Evolutionary conservation across 2,888 invertebrate genomes (phyloP), one percentile per base, ranked within the genome.

Genomic region (Opisthograptis luteolata): DNA sequence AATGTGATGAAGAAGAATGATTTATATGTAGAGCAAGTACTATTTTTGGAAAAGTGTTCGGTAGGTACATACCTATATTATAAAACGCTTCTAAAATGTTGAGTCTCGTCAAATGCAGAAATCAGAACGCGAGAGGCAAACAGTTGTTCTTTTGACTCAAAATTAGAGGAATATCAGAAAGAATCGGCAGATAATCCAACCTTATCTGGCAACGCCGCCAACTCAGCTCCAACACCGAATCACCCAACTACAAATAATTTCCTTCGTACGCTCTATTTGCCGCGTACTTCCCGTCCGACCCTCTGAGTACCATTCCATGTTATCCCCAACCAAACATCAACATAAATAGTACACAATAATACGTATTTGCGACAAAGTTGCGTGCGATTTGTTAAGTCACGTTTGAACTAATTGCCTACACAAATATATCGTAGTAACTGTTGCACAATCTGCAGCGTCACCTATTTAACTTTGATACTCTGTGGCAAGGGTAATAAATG

Each of bases 221-320:
- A 40, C 35, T n/a, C n/a, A 24, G 12, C 28, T 72, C 68, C 63
- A 22, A 49, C 43, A 55, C 57, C 59, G 64, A 73, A 66, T 69
- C 73, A 64, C 44, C 71, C 74, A 66, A 62, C 73, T 75, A 73
- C 72, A 73, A 72, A 76, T 74, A 76, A 80, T 74, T 73, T 68
- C 68, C 64, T 70, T 64, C 64, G 68, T 63, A 68, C 70, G 73
- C 76, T 78, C 76, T 79, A 74, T 78, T 80, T 79, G 66, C 66
- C 65, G 57, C 62, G 62, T 60, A 66, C 62, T 67, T 56, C 48
- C 57, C 49, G 13, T 62, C 50, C 55, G 56, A 63, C 51, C 55
- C 56, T 57, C 50, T 53, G 51, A 62, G 57, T 59, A 62, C 53
- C 28, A 49, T 57, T 62, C 46, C 58, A 57, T 68, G 70, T 65